Evolutionary conservation across 2,888 invertebrate species (phyloP), one percentile per base, ranked within the genome.

Genomic region (Caenorhabditis sulstoni): DNA sequence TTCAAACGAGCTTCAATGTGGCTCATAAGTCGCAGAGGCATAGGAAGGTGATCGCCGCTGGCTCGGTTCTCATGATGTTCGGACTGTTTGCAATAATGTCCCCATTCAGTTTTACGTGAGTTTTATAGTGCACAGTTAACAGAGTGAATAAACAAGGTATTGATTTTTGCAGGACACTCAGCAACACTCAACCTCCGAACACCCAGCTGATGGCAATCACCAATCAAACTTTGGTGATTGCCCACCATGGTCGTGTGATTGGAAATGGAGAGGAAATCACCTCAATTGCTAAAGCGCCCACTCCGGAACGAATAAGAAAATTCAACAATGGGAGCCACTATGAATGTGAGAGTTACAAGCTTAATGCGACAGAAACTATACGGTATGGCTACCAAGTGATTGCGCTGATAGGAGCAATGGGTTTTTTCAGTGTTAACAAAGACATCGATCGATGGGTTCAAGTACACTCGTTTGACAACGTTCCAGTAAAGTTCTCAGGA

Each of bases 391-490:
- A 55, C 0, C 7, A n/a, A 16, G 39, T 14, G 9, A 29, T 44
- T n/a, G n/a, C n/a, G n/a, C n/a, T n/a, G n/a, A n/a, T n/a, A n/a
- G n/a, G n/a, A n/a, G n/a, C n/a, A n/a, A n/a, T n/a, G n/a, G n/a
- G n/a, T n/a, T n/a, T n/a, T 82, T 83, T 73, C 68, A 86, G 87
- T 62, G 75, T 88, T 29, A 88, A 86, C 66, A 80, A 74, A 35
- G 88, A 84, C 23, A 77, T 88, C 18, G 81, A 82, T 57, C 82
- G 73, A 14, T 88, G 88, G 88, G 83, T 88, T 8, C 81, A 86
- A 39, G 76, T 86, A 3, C 88, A 88, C 44, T 73, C 78, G 8
- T 78, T 73, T 23, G 66, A 73, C 18, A 58, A 61, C 44, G 58
- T 73, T 16, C 78, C 71, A 7, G 20, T 67, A 3, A 66, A 73